Percentiles rank a stretch among this genome's conserved stretches.
Conservation (phyloP, 2,888 invertebrate species). For the Argyresthia goedartella region DNA sequence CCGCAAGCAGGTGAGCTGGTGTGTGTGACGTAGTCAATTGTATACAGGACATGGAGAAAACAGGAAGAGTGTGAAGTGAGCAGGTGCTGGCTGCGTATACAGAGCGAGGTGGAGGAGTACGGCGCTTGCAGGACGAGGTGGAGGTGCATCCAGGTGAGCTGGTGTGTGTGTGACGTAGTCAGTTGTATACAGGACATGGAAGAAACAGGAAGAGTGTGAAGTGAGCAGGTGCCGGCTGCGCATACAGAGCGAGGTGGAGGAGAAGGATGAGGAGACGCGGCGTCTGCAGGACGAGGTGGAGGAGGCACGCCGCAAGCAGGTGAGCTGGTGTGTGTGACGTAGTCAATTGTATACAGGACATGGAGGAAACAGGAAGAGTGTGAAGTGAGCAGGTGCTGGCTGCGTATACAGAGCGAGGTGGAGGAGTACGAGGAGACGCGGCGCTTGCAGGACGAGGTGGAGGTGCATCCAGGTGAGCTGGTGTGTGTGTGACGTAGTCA, state of each 20-base stretch:
- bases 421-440: slow-evolving; percentile 91
- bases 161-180: too few species aligned
- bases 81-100: slow-evolving; percentile 84
- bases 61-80: neutral
- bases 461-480: slow-evolving; percentile 71
- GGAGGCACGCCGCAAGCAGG: slow-evolving; percentile 84
- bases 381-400: slow-evolving; percentile 20
- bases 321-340: slow-evolving; percentile 14
- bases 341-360: neutral
- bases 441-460: slow-evolving; percentile 92
- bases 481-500: too few species aligned
- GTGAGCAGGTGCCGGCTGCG: slow-evolving; percentile 69
- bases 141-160: slow-evolving; percentile 74
- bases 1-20: too few species aligned
- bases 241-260: slow-evolving; percentile 90
- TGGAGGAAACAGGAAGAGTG: neutral
- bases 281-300: slow-evolving; percentile 94
- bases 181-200: slow-evolving; percentile 84
- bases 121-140: slow-evolving; percentile 92
- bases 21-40: neutral
- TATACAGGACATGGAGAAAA: neutral
- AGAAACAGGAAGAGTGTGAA: slow-evolving; percentile 89
- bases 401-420: slow-evolving; percentile 90
- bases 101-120: slow-evolving; percentile 91
- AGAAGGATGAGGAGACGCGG: slow-evolving; percentile 90